Conservation (phyloP, 2,888 invertebrate species). For the Sclerodermus sp. region DNA sequence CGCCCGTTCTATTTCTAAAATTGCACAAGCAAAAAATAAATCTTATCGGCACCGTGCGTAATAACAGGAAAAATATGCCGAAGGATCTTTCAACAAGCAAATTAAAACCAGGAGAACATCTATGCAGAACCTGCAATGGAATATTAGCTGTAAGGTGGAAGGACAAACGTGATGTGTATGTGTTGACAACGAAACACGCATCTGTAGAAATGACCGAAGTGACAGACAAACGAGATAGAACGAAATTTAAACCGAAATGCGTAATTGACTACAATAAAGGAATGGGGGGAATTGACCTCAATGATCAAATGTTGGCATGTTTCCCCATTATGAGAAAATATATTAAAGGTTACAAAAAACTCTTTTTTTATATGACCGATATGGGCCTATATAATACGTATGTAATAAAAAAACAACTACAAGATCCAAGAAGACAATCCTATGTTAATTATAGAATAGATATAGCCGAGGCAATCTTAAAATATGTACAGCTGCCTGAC, state of each 20-base stretch:
- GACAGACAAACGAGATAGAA: constrained; percentile 9
- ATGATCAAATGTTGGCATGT: constrained; percentile 20
- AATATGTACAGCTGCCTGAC: constrained; percentile 13
- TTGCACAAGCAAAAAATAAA: constrained; percentile 15
- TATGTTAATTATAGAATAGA: constrained; percentile 17
- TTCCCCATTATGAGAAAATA: constrained; percentile 25
- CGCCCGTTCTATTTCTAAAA: constrained; percentile 16
- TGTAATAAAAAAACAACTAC: background rate
- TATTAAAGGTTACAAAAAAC: constrained; percentile 26
- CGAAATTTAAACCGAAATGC: constrained; percentile 17
- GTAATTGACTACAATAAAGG: constrained; percentile 22
- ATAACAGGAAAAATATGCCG: constrained; percentile 19
- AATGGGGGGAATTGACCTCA: constrained; percentile 23
- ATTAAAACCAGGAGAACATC: background rate
- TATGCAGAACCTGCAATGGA: constrained; percentile 12
- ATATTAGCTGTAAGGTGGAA: constrained; percentile 20
- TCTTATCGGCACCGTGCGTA: constrained; percentile 15
- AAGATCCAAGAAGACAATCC: constrained; percentile 6
- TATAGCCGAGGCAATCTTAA: constrained; percentile 22
- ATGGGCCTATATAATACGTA: constrained; percentile 22
- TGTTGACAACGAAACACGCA: constrained; percentile 19
- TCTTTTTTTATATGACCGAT: constrained; percentile 22
- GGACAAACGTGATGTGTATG: constrained; percentile 21
- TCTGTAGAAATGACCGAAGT: background rate
- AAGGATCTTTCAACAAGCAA: constrained; percentile 6